Conservation (phyloP, 1,140 invertebrate species). For the Scaptodrosophila lebanonensis region DNA sequence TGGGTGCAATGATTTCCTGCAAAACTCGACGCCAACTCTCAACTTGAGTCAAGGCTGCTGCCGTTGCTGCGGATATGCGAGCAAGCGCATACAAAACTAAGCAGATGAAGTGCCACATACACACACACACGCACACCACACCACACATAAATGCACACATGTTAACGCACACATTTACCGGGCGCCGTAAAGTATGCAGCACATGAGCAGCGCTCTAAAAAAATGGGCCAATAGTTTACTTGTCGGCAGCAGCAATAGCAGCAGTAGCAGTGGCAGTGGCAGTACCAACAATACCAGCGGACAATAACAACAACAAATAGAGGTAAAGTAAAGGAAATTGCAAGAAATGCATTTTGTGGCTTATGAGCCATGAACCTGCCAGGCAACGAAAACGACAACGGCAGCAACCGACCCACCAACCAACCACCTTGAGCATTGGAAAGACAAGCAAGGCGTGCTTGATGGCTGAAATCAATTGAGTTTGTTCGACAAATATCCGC, state of each 20-base stretch:
- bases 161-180: no score
- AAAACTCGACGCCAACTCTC: slow-evolving; percentile 14
- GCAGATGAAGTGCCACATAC: slow-evolving; percentile 39
- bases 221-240: slow-evolving; percentile 48
- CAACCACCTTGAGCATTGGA: neutral
- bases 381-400: slow-evolving; percentile 5
- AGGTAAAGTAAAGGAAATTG: slow-evolving; percentile 52
- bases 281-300: no score
- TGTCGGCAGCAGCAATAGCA: no score
- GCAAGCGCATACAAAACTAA: slow-evolving; percentile 39
- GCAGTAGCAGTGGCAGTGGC: no score
- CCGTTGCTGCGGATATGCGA: neutral
- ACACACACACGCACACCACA: slow-evolving; percentile 1
- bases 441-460: neutral
- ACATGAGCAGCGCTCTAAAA: slow-evolving; percentile 39
- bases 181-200: slow-evolving; percentile 52
- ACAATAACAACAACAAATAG: no score
- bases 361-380: slow-evolving; percentile 41
- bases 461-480: slow-evolving; percentile 51
- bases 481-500: slow-evolving; percentile 64
- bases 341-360: slow-evolving; percentile 68
- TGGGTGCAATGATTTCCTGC: slow-evolving; percentile 66
- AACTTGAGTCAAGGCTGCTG: slow-evolving; percentile 45
- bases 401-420: slow-evolving; percentile 1
- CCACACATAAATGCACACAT: no score